phyloP scores from a whole-genome alignment of 2,113 vertebrate species.

The Mormyrus iriodes region DNA sequence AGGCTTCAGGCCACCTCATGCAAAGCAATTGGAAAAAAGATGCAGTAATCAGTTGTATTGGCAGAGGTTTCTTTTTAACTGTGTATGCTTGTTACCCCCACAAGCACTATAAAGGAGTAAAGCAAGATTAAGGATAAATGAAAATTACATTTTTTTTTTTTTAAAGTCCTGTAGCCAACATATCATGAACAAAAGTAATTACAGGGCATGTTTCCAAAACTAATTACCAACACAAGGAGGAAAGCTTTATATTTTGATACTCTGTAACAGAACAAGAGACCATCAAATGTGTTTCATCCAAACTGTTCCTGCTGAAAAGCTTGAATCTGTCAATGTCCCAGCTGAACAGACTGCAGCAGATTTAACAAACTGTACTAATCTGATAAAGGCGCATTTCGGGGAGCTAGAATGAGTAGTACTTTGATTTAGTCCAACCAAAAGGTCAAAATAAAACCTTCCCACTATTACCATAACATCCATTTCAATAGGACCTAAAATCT shows the following conservation, averaged over 20 bases:
- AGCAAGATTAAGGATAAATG: neutral
- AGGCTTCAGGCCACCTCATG: no score
- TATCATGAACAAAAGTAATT: neutral
- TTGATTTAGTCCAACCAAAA: neutral
- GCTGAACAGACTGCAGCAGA: neutral
- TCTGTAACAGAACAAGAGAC: neutral
- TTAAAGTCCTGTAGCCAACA: neutral
- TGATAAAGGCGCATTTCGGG: neutral
- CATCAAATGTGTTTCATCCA: neutral
- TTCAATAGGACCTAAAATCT: neutral
- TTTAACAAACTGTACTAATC: neutral
- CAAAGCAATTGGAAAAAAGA: no score
- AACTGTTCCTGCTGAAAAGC: neutral
- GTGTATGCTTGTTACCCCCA: no score
- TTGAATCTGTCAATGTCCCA: neutral
- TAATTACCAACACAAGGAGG: neutral
- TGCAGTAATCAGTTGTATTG: no score
- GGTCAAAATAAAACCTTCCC: neutral
- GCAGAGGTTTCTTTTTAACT: no score
- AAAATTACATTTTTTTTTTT: neutral
- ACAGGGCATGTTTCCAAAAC: neutral
- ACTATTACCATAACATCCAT: neutral
- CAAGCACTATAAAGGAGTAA: no score
- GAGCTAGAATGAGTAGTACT: neutral
- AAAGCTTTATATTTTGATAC: neutral